Evolutionary conservation across 2,888 invertebrate species (phyloP), one percentile per base, ranked within the genome.

Genomic region (Tricholauxania praeusta): DNA sequence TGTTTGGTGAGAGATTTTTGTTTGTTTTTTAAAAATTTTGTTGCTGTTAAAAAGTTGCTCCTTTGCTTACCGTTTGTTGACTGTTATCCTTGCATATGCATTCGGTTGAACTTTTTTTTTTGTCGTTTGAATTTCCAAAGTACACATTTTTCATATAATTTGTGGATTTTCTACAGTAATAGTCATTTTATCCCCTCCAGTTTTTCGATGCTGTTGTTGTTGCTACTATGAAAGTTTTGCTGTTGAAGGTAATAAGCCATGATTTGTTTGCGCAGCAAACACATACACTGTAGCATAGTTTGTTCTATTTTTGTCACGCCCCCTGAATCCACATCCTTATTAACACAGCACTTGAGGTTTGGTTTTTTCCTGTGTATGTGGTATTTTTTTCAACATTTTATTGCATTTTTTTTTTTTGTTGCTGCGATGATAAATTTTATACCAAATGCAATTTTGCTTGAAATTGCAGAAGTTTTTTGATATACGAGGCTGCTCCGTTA

Each of bases 361-460:
- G 53, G 8, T 12, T n/a, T 53, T 53, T 19, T 53, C 10, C 47
- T 14, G 32, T 62, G 32, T 39, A 39, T 14, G 15, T 32, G 28
- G 32, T 17, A 15, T 62, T 62, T 15, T 62, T 32, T 28, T 39
- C 3, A 28, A 28, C 28, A 28, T 32, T 62, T 39, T 28, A 10
- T 39, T 67, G 10, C 17, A 8, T 57, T 32, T 28, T n/a, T 65
- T 57, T 7, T 12, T 68, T 47, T 47, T n/a, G 49, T 49, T 57
- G 48, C 48, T 59, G 39, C 22, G 47, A 63, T 72, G 53, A 55
- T 67, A 72, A 72, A 67, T 67, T 67, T 67, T 32, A n/a, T 65
- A 60, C 59, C 51, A 69, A 72, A 72, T 73, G 72, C 69, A 75
- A 73, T 73, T 75, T 75, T 65, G 51, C 64, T 69, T 59, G 64